Evolutionary conservation across 2,888 invertebrate species (phyloP).

Genomic region (Ephialtes manifestator): DNA sequence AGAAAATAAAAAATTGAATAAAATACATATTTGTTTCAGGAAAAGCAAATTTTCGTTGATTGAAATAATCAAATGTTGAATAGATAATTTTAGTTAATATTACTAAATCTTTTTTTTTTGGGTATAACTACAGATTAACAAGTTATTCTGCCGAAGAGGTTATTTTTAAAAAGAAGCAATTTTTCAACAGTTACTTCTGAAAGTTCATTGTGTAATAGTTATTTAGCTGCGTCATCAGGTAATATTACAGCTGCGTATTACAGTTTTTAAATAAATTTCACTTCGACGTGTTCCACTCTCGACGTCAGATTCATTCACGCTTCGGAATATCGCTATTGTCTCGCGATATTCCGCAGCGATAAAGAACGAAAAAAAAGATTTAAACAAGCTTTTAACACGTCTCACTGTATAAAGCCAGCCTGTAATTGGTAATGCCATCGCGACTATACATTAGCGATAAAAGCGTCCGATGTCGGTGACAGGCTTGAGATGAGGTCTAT

Average conservation of each 20-base stretch:
- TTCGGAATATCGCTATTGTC: too few relatives aligned
- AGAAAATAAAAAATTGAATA: too few relatives aligned
- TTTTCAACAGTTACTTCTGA: too few relatives aligned
- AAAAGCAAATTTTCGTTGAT: too few relatives aligned
- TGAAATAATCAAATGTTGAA: too few relatives aligned
- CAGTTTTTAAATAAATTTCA: background rate
- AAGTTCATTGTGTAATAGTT: too few relatives aligned
- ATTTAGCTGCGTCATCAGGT: background rate
- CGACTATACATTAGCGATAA: conserved; percentile 38
- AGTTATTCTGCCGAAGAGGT: too few relatives aligned
- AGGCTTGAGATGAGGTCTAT: conserved; percentile 2
- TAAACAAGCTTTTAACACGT: conserved; percentile 40
- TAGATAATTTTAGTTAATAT: too few relatives aligned
- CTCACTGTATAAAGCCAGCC: background rate
- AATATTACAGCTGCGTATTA: background rate
- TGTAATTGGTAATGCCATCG: conserved; percentile 11
- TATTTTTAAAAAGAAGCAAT: too few relatives aligned
- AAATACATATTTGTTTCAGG: too few relatives aligned
- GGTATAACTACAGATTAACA: too few relatives aligned
- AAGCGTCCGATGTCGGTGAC: conserved; percentile 12
- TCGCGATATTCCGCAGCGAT: background rate
- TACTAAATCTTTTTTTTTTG: too few relatives aligned
- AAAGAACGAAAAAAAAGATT: conserved; percentile 4
- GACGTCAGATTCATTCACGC: background rate
- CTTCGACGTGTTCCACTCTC: background rate